A percentile compares a stretch with the other conserved stretches of the same genome.
Conservation (phyloP, 2,888 invertebrate genomes). For the Calameuta pallipes region DNA sequence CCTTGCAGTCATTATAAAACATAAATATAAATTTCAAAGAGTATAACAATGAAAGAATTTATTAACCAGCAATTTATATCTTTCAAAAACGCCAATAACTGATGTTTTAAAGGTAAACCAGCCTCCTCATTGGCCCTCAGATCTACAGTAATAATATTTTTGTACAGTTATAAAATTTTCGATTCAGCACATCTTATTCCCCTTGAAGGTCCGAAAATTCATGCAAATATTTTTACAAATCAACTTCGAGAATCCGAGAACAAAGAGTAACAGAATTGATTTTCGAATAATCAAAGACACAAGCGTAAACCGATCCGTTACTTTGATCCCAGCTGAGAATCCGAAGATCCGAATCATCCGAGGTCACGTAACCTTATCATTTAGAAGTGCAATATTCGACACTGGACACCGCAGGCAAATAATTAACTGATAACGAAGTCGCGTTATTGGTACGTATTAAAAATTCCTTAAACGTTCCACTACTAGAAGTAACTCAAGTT, state of each 20-base stretch:
- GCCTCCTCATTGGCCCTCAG: no score
- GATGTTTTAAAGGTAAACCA: no score
- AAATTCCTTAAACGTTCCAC: neutral
- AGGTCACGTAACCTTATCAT: neutral
- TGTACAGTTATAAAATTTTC: no score
- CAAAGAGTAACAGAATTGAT: neutral
- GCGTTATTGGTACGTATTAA: neutral
- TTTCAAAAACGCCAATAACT: neutral
- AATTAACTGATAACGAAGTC: neutral
- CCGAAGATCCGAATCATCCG: no score
- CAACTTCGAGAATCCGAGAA: neutral
- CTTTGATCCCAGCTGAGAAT: no score
- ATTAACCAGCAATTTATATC: neutral
- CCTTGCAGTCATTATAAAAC: neutral
- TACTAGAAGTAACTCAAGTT: neutral
- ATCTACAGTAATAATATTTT: no score
- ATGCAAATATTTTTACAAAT: no score
- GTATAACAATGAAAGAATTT: neutral
- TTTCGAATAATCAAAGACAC: neutral
- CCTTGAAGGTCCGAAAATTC: no score
- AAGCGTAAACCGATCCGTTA: neutral
- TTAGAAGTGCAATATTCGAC: neutral
- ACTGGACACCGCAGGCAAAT: neutral
- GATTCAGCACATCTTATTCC: no score
- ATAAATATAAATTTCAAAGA: neutral